Evolutionary conservation across 1,140 invertebrate species (phyloP).

Genomic region (Lasioglossum baleicum): DNA sequence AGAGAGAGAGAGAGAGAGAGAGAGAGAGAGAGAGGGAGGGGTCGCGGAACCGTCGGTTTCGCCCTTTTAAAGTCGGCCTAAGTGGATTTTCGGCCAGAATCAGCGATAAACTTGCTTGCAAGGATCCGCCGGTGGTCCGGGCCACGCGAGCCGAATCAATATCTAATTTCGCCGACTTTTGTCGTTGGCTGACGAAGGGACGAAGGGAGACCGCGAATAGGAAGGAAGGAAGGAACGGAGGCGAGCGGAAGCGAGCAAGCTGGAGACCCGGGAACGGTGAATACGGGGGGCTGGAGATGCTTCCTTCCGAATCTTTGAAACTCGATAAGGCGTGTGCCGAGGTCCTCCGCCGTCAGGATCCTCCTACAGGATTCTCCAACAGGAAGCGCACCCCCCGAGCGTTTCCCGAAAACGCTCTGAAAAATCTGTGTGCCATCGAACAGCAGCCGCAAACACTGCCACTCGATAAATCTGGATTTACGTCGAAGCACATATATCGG

Average conservation of each 20-base stretch:
- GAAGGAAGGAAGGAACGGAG: constrained; percentile 14
- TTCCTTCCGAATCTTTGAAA: constrained; percentile 53
- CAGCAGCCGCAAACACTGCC: no score
- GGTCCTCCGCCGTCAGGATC: constrained; percentile 11
- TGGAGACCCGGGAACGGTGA: background rate
- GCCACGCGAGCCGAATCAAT: constrained; percentile 57
- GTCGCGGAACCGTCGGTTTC: background rate
- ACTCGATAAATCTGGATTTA: no score
- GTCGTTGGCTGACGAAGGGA: constrained; percentile 35
- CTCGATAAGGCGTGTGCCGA: constrained; percentile 40
- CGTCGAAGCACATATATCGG: no score
- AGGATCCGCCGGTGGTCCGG: background rate
- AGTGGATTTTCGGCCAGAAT: constrained; percentile 55
- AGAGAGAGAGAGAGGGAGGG: background rate
- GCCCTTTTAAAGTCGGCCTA: constrained; percentile 45
- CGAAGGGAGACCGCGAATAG: constrained; percentile 16
- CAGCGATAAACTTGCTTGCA: constrained; percentile 48
- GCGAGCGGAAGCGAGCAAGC: background rate
- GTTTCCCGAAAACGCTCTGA: no score
- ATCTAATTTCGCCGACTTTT: constrained; percentile 64
- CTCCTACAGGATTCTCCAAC: no score
- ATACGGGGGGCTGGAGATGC: constrained; percentile 7
- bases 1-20: background rate
- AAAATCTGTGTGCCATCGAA: no score
- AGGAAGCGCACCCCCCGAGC: no score